A percentile compares a stretch with the other conserved stretches of the same genome.
phyloP scores from a whole-genome alignment of 2,888 invertebrate species.

The Spilosoma lubricipeda region DNA sequence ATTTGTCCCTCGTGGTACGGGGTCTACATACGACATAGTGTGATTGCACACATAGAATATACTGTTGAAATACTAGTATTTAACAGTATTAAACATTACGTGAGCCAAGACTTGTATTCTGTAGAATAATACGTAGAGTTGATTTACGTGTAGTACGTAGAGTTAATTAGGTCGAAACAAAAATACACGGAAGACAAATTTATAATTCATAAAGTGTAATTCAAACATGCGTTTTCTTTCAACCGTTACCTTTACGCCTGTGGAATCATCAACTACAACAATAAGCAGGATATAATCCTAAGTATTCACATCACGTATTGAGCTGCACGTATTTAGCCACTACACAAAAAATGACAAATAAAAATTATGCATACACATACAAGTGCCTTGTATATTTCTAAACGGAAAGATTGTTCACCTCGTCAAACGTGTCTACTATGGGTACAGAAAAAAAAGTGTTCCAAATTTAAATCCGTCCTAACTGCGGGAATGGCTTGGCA shows the following conservation, averaged over 20 bases:
- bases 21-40: conserved; percentile 29
- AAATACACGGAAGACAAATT: conserved; percentile 39
- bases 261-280: conserved; percentile 69
- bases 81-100: neutral
- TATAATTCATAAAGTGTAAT: conserved; percentile 50
- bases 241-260: conserved; percentile 72
- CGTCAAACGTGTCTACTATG: conserved; percentile 72
- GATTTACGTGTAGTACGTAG: no score
- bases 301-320: conserved; percentile 72
- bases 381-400: conserved; percentile 46
- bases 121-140: neutral
- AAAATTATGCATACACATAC: conserved; percentile 18
- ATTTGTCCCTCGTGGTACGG: conserved; percentile 65
- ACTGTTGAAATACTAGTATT: neutral
- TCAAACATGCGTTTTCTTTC: conserved; percentile 66
- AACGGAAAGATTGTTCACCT: conserved; percentile 83
- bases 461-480: conserved; percentile 82
- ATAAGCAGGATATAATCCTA: conserved; percentile 65
- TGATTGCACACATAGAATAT: neutral
- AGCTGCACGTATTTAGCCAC: conserved; percentile 53
- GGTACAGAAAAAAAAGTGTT: conserved; percentile 74
- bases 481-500: conserved; percentile 82
- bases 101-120: neutral
- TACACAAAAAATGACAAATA: conserved; percentile 16
- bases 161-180: conserved; percentile 4